Evolutionary conservation across 1,140 invertebrate genomes (phyloP).

Genomic region (Neodiprion virginianus): DNA sequence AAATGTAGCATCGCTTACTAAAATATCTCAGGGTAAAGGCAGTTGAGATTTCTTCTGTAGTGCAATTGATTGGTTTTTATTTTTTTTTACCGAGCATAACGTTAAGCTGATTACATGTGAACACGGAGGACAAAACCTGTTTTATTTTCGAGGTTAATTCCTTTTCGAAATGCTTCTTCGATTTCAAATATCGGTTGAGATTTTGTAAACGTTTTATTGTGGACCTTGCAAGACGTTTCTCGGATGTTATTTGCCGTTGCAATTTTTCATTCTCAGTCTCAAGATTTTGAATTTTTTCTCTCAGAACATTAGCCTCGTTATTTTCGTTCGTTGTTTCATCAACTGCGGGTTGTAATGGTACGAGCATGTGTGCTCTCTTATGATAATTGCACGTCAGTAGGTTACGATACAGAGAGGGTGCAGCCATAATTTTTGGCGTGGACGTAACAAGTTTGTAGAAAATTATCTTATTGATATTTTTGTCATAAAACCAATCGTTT

Average conservation of each 20-base stretch:
- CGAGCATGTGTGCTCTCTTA: no score
- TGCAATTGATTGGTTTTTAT: neutral
- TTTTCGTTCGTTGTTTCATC: neutral
- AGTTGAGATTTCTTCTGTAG: slow-evolving; percentile 2
- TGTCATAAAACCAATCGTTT: neutral
- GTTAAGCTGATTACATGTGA: neutral
- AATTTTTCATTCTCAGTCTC: neutral
- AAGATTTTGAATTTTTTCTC: neutral
- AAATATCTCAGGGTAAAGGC: neutral
- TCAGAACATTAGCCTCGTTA: neutral
- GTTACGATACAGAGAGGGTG: no score
- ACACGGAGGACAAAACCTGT: neutral
- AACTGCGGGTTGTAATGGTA: neutral
- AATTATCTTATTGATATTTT: neutral
- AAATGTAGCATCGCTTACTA: neutral
- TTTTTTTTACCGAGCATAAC: neutral
- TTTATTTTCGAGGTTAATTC: neutral
- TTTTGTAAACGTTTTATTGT: neutral
- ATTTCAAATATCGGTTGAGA: neutral
- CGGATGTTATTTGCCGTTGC: neutral
- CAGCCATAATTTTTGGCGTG: no score
- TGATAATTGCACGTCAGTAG: no score
- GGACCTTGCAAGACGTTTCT: neutral
- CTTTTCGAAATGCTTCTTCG: neutral
- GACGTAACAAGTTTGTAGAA: slow-evolving; percentile 10